These are phyloP conservation scores for Valencia hispanica DNA, from an alignment of 2,797 vertebrate species.

Conservation along the genomic window DNA sequence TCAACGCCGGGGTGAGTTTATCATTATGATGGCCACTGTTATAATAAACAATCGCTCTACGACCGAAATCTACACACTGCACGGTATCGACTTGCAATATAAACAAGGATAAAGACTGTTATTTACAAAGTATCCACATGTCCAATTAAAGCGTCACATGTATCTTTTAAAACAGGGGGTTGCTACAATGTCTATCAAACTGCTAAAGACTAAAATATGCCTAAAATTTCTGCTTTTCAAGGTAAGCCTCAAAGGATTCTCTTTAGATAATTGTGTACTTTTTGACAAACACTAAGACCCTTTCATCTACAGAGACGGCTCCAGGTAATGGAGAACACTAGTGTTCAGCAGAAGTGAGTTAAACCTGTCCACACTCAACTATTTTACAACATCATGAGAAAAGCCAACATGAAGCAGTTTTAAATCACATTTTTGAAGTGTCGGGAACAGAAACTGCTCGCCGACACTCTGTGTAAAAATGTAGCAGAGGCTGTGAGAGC, in stretches of 20 bases:
- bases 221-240: slow-evolving; percentile 59
- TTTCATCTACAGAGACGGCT: slow-evolving; percentile 9
- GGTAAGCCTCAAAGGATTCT: slow-evolving; percentile 48
- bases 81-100: slow-evolving; percentile 75
- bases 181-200: slow-evolving; percentile 81
- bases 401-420: slow-evolving; percentile 32
- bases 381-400: slow-evolving; percentile 38
- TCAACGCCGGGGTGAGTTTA: slow-evolving; percentile 32
- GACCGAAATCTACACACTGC: slow-evolving; percentile 72
- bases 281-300: slow-evolving; percentile 21
- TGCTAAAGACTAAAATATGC: slow-evolving; percentile 74
- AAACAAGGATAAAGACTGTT: slow-evolving; percentile 77
- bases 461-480: slow-evolving; percentile 28
- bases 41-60: slow-evolving; percentile 59
- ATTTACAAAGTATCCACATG: slow-evolving; percentile 81
- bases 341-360: slow-evolving; percentile 7
- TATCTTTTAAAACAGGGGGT: slow-evolving; percentile 67
- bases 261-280: slow-evolving; percentile 42
- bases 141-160: slow-evolving; percentile 67
- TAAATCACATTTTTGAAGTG: slow-evolving; percentile 22
- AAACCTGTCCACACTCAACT: slow-evolving; percentile 11
- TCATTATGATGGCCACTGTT: slow-evolving; percentile 45
- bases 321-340: slow-evolving; percentile 3
- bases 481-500: slow-evolving; percentile 45
- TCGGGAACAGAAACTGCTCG: slow-evolving; percentile 22